Percentiles rank a stretch among this genome's conserved stretches.
phyloP scores from a whole-genome alignment of 2,888 invertebrate species.

The Galerucella pusilla region DNA sequence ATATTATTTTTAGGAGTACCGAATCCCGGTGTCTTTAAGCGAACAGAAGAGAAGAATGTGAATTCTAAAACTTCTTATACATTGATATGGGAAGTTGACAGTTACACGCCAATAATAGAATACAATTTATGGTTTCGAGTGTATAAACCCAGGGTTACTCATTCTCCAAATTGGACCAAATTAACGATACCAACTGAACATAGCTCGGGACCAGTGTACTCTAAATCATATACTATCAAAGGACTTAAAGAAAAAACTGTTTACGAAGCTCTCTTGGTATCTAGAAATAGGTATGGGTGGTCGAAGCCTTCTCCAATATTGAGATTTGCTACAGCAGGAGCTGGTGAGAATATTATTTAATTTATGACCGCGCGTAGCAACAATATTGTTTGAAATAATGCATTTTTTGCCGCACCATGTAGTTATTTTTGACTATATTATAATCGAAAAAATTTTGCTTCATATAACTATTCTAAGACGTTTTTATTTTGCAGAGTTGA shows the following conservation, averaged over 20 bases:
- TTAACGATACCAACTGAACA: constrained; percentile 77
- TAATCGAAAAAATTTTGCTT: too few species aligned
- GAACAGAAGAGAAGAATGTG: constrained; percentile 65
- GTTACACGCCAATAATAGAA: constrained; percentile 82
- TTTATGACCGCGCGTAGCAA: background rate
- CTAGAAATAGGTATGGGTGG: constrained; percentile 88
- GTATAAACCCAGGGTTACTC: constrained; percentile 58
- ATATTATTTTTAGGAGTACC: constrained; percentile 69
- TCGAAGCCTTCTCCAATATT: constrained; percentile 80
- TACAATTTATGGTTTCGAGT: constrained; percentile 72
- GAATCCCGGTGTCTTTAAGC: constrained; percentile 76
- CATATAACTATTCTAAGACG: too few species aligned
- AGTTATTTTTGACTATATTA: too few species aligned
- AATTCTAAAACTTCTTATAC: constrained; percentile 71
- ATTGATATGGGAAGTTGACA: constrained; percentile 87
- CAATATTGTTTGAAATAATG: too few species aligned
- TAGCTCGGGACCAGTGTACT: constrained; percentile 78
- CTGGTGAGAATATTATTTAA: constrained; percentile 66
- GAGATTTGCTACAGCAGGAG: constrained; percentile 81
- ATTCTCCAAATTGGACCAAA: constrained; percentile 71
- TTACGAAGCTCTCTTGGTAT: constrained; percentile 83
- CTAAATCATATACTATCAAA: constrained; percentile 78
- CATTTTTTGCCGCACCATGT: background rate
- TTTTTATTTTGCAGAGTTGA: constrained; percentile 49
- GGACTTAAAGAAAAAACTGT: constrained; percentile 79